Evolutionary conservation across 2,113 vertebrate genomes (phyloP).

Genomic region (Collichthys lucidus): DNA sequence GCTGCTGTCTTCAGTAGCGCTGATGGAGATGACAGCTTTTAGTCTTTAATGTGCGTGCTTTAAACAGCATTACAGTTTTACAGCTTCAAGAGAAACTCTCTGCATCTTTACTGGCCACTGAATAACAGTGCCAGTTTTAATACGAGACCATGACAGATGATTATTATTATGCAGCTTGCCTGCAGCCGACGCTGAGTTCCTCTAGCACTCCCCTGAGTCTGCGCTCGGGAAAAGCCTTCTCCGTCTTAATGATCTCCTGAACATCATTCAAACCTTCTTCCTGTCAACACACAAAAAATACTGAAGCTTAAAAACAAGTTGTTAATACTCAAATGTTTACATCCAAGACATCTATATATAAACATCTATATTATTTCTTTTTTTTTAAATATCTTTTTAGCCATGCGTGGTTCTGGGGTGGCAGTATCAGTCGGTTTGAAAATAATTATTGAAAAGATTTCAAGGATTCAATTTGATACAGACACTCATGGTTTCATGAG

Average conservation of each 20-base stretch:
- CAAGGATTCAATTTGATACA: neutral
- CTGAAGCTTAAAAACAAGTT: neutral
- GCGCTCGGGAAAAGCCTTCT: conserved; percentile 94
- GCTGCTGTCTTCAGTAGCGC: neutral
- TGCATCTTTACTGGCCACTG: neutral
- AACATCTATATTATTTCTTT: no score
- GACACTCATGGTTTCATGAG: neutral
- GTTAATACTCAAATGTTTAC: neutral
- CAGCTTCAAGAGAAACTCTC: neutral
- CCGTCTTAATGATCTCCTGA: conserved; percentile 97
- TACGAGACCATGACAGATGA: conserved; percentile 12
- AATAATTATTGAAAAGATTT: neutral
- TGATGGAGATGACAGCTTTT: conserved; percentile 8
- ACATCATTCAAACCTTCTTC: conserved; percentile 97
- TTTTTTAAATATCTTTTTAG: neutral
- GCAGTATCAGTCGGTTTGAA: neutral
- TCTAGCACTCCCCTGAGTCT: conserved; percentile 95
- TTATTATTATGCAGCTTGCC: conserved; percentile 76
- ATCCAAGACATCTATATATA: neutral
- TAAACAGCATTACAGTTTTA: neutral
- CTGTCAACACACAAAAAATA: conserved; percentile 74
- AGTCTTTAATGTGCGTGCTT: neutral
- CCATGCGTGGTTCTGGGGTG: neutral
- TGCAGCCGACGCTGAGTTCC: conserved; percentile 91
- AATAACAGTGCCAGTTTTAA: conserved; percentile 1